A percentile compares a stretch with the other conserved stretches of the same genome.
Conservation (phyloP, 2,113 vertebrate species). For the Labeo rohita region DNA sequence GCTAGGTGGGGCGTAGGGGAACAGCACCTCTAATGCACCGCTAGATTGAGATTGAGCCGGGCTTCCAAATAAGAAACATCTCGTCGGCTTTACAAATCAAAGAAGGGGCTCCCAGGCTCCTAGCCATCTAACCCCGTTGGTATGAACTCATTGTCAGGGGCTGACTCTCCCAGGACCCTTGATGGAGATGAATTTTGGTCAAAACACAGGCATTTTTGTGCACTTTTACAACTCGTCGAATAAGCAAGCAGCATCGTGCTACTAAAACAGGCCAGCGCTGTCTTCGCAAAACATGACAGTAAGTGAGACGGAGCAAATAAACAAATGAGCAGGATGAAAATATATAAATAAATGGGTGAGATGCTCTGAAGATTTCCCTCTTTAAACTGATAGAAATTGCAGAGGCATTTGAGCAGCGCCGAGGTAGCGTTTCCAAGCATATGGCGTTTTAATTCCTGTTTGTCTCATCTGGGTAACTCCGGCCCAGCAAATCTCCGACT, state of each 20-base stretch:
- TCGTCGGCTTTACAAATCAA: slow-evolving; percentile 58
- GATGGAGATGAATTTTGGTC: slow-evolving; percentile 13
- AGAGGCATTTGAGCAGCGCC: slow-evolving; percentile 74
- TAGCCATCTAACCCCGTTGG: background rate
- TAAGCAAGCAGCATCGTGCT: background rate
- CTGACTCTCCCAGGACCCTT: slow-evolving; percentile 22
- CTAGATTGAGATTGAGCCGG: slow-evolving; percentile 78
- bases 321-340: slow-evolving; percentile 68
- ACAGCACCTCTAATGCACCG: slow-evolving; percentile 70
- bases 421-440: slow-evolving; percentile 77
- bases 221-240: background rate
- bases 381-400: slow-evolving; percentile 78
- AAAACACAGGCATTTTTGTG: slow-evolving; percentile 14
- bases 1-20: slow-evolving; percentile 77
- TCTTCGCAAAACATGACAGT: background rate
- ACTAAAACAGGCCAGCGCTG: background rate
- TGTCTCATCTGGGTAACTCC: slow-evolving; percentile 82
- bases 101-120: slow-evolving; percentile 34
- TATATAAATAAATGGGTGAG: slow-evolving; percentile 54
- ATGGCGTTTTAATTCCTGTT: slow-evolving; percentile 82
- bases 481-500: slow-evolving; percentile 71
- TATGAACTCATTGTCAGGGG: slow-evolving; percentile 18
- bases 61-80: slow-evolving; percentile 59
- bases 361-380: slow-evolving; percentile 70
- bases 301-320: slow-evolving; percentile 60